A percentile compares a stretch with the other conserved stretches of the same genome.
phyloP scores from a whole-genome alignment of 2,113 vertebrate species.

The Tursiops truncatus region DNA sequence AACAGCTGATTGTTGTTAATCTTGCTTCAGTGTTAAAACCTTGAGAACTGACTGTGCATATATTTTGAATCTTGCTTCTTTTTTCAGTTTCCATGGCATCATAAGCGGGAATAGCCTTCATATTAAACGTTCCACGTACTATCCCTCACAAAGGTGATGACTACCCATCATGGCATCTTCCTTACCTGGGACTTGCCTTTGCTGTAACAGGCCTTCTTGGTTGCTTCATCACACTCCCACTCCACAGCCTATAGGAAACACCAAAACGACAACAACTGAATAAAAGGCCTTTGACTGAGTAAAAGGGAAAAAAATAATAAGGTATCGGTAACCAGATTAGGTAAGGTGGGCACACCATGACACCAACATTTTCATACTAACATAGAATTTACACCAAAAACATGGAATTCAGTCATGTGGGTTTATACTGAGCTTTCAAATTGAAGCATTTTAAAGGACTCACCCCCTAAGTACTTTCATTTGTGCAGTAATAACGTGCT shows the following conservation, averaged over 20 bases:
- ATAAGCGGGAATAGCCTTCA: background rate
- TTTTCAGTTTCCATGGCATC: background rate
- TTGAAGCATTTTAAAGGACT: background rate
- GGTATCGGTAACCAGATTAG: accelerated
- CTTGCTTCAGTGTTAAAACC: background rate
- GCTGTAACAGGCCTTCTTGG: conserved; percentile 96
- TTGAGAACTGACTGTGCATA: background rate
- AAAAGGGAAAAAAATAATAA: accelerated
- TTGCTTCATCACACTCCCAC: conserved; percentile 95
- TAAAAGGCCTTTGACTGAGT: background rate
- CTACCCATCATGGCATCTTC: accelerated
- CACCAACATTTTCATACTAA: accelerated
- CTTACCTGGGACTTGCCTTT: conserved; percentile 97
- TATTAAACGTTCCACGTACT: accelerated
- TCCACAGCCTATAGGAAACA: conserved; percentile 89
- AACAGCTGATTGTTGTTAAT: background rate
- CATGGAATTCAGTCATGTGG: accelerated
- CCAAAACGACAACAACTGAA: background rate
- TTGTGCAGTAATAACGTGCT: too few species aligned
- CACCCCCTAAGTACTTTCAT: accelerated
- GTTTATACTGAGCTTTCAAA: background rate
- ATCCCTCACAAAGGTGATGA: background rate
- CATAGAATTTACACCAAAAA: background rate
- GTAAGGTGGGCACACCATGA: accelerated
- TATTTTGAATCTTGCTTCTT: background rate